These are phyloP conservation scores for Orthonevra nobilis DNA, from an alignment of 2,888 invertebrate species.

Conservation along the genomic window DNA sequence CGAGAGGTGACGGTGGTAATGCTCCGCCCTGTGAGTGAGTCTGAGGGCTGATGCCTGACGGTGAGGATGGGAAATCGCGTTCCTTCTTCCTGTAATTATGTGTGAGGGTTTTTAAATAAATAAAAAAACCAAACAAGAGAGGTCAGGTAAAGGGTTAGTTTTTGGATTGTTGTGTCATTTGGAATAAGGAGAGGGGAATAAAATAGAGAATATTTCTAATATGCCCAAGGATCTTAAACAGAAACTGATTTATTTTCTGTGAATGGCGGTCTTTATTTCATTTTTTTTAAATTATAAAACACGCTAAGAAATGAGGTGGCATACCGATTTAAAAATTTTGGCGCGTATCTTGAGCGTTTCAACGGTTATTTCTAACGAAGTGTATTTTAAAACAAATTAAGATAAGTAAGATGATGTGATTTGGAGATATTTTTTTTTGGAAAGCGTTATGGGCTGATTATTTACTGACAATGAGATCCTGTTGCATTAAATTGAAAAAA, in stretches of 20 bases:
- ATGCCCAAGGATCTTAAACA: too few relatives aligned
- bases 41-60: constrained; percentile 28
- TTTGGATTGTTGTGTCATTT: constrained; percentile 43
- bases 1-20: too few relatives aligned
- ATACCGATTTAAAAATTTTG: constrained; percentile 22
- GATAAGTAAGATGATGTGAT: too few relatives aligned
- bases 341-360: constrained; percentile 31
- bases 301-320: too few relatives aligned
- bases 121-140: constrained; percentile 14
- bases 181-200: constrained; percentile 13
- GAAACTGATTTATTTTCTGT: too few relatives aligned
- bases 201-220: too few relatives aligned
- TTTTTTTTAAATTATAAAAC: too few relatives aligned
- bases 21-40: constrained; percentile 60
- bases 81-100: constrained; percentile 50
- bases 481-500: too few relatives aligned
- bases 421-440: constrained; percentile 5
- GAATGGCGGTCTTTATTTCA: too few relatives aligned
- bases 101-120: constrained; percentile 30
- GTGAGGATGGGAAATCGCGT: constrained; percentile 21
- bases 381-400: too few relatives aligned
- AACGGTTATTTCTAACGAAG: constrained; percentile 21
- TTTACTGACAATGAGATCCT: too few relatives aligned
- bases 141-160: constrained; percentile 34
- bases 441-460: too few relatives aligned